Evolutionary conservation across 1,140 invertebrate genomes (phyloP).

Genomic region (Micrasema minimum): DNA sequence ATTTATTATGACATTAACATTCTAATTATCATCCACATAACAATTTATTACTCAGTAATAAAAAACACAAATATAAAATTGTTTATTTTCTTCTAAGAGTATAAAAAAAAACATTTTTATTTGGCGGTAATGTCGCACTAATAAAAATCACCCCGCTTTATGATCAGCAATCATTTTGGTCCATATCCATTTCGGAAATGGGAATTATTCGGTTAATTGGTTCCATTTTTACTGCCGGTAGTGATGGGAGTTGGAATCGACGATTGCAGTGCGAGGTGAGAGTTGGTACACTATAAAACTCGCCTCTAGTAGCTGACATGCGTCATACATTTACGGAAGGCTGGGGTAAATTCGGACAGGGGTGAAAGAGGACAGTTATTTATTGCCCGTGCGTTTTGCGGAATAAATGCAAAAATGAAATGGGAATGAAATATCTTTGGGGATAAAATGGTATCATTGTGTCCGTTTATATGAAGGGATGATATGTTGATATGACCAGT

Average conservation of each 20-base stretch:
- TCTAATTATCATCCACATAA: no score
- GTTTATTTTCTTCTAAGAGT: no score
- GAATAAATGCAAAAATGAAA: constrained; percentile 8
- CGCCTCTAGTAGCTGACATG: constrained; percentile 6
- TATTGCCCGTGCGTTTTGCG: constrained; percentile 25
- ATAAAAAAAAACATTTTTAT: no score
- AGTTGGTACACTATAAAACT: not conserved
- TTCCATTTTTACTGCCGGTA: constrained; percentile 16
- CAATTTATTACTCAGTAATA: no score
- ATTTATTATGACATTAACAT: no score
- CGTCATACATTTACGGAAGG: constrained; percentile 26
- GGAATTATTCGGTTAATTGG: constrained; percentile 1
- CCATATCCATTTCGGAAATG: not conserved
- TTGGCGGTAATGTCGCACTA: no score
- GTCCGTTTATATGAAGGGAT: no score
- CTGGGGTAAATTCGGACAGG: not conserved
- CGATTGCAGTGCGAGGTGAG: constrained; percentile 18
- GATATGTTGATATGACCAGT: no score
- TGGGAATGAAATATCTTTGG: constrained; percentile 19
- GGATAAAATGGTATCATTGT: constrained; percentile 1
- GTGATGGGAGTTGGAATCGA: constrained; percentile 7
- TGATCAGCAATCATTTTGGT: not conserved
- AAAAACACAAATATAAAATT: no score
- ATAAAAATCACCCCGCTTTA: no score
- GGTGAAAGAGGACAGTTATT: not conserved